Percentiles rank a stretch among this genome's conserved stretches.
phyloP scores from a whole-genome alignment of 2,888 invertebrate species.

The Poecilus cupreus region DNA sequence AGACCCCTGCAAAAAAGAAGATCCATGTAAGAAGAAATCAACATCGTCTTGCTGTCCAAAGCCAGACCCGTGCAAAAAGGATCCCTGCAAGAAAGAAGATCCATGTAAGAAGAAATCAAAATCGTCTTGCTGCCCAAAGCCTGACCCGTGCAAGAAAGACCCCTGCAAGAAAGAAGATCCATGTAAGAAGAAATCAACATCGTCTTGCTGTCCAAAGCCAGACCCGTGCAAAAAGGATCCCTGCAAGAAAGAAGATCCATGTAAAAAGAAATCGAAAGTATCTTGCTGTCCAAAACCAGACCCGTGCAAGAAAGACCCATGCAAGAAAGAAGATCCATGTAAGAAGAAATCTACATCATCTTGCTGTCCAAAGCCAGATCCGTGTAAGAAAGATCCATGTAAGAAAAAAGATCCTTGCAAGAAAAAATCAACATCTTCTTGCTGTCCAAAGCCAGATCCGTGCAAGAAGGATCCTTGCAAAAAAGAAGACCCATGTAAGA shows the following conservation, averaged over 20 bases:
- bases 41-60: not conserved
- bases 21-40: not conserved
- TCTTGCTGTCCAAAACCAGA: too few species aligned
- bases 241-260: conserved; percentile 5
- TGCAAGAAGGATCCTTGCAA: conserved; percentile 18
- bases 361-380: not conserved
- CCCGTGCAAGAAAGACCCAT: not conserved
- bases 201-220: not conserved
- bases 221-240: conserved; percentile 17
- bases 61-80: not conserved
- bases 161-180: conserved; percentile 27
- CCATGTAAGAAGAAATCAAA: conserved; percentile 3
- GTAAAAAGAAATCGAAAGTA: not conserved
- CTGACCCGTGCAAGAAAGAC: conserved; percentile 22
- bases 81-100: not conserved
- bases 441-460: not conserved
- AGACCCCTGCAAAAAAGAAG: not conserved
- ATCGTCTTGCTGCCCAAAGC: not conserved
- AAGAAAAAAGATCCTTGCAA: conserved; percentile 32
- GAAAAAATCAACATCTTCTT: not conserved
- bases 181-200: conserved; percentile 12
- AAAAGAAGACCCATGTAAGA: conserved; percentile 10
- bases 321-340: not conserved
- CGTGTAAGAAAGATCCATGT: conserved; percentile 8
- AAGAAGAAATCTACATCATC: not conserved